Percentiles rank a stretch among this genome's conserved stretches.
These are phyloP conservation scores for Alaudala cheleensis DNA, from an alignment of 2,113 vertebrate genomes.

Conservation along the genomic window DNA sequence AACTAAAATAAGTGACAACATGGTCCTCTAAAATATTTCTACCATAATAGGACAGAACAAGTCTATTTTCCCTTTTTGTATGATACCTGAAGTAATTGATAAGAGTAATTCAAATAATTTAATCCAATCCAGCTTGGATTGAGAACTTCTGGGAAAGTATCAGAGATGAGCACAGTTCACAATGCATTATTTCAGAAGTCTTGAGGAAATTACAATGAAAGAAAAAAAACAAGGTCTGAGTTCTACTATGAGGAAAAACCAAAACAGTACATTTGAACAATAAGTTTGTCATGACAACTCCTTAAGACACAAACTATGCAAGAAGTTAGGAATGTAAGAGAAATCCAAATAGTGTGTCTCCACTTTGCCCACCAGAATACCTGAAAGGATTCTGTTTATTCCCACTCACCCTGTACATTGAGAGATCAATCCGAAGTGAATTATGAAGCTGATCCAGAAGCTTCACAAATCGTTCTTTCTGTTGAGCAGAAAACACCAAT, in stretches of 20 bases:
- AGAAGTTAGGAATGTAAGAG: background rate
- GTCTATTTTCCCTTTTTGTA: background rate
- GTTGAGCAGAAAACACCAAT: slow-evolving; percentile 31
- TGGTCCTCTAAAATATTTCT: background rate
- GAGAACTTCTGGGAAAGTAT: background rate
- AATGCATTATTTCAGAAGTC: background rate
- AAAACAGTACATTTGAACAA: fast-evolving
- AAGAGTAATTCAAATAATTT: background rate
- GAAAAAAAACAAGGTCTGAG: background rate
- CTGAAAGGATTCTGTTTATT: background rate
- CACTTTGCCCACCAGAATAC: background rate
- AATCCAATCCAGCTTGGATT: background rate
- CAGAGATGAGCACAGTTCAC: background rate
- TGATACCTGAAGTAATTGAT: background rate
- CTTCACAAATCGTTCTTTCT: slow-evolving; percentile 99
- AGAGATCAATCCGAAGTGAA: slow-evolving; percentile 95
- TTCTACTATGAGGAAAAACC: background rate
- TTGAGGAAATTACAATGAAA: background rate
- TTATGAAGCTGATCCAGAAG: slow-evolving; percentile 97
- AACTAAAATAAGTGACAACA: background rate
- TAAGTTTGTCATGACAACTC: background rate
- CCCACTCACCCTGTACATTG: slow-evolving; percentile 90
- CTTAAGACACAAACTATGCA: background rate
- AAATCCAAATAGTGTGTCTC: background rate
- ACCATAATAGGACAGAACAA: background rate